These are phyloP conservation scores for Oppia nitens DNA, from an alignment of 1,140 invertebrate genomes.

Conservation along the genomic window DNA sequence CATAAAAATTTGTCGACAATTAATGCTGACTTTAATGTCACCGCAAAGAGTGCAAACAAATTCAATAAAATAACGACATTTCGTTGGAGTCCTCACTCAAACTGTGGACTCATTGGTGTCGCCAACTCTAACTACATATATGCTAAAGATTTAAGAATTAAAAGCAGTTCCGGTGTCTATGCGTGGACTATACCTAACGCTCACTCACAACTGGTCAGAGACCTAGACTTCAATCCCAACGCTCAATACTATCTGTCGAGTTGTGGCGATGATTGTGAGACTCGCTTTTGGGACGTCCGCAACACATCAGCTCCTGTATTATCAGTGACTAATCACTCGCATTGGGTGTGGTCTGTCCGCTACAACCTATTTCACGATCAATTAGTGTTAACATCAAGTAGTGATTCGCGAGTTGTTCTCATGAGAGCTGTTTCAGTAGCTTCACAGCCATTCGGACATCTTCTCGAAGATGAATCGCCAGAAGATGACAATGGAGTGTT, in stretches of 20 bases:
- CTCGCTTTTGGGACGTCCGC: conserved; percentile 90
- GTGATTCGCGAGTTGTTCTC: conserved; percentile 76
- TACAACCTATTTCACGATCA: conserved; percentile 96
- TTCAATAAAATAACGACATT: conserved; percentile 48
- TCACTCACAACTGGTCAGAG: conserved; percentile 70
- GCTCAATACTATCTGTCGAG: conserved; percentile 81
- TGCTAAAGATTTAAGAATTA: conserved; percentile 64
- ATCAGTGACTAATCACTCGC: conserved; percentile 71
- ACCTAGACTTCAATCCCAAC: conserved; percentile 92
- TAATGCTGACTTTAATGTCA: conserved; percentile 11
- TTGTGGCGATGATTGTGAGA: conserved; percentile 82
- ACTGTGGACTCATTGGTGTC: conserved; percentile 61
- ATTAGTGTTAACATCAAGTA: conserved; percentile 79
- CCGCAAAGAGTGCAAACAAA: conserved; percentile 42
- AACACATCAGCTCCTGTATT: conserved; percentile 57
- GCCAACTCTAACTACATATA: conserved; percentile 64
- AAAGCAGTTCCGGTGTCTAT: not conserved
- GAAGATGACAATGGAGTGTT: conserved; percentile 26
- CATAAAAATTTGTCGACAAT: conserved; percentile 17
- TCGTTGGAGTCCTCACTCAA: conserved; percentile 87
- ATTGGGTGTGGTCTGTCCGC: conserved; percentile 87
- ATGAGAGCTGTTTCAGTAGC: conserved; percentile 70
- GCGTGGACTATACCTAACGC: conserved; percentile 64
- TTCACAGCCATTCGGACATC: conserved; percentile 50
- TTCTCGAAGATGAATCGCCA: conserved; percentile 35